Base-by-base conservation (phyloP, 2,888 invertebrate species). In the Epicampocera succincta region DNA sequence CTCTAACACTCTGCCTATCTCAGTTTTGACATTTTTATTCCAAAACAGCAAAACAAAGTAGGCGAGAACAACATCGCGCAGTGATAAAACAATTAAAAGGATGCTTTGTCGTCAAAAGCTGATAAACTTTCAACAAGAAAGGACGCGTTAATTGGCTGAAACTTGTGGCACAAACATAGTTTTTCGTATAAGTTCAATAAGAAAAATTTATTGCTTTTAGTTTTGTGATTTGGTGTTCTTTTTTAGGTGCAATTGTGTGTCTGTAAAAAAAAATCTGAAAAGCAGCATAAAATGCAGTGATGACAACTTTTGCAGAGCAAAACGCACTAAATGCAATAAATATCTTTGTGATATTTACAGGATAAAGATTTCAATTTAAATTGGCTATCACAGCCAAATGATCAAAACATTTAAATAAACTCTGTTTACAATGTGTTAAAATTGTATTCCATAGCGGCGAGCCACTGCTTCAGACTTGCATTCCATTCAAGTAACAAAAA, bases 11-110 rank as follows among this genome's bases (percentile, higher is more conserved):
- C 17, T 42, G 29, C 50, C 72, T 68, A 66, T 65, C 40, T 68
- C 69, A 54, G 40, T 72, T 77, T 76, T 79, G 83, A 83, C 83
- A 72, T 66, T 83, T 58, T 33, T 0, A n/a, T 5, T 33, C 46
- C 12, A 63, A 21, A 42, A 15, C 80, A 71, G 78, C 65, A 66
- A 58, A 33, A 33, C 33, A 33, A 74, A 83, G 75, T 68, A 25
- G 44, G 73, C 52, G 50, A 78, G 44, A 17, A 69, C 15, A 40
- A 33, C n/a, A n/a, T 72, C 76, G 76, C 80, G 76, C 71, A 74
- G 40, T 74, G 68, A 80, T 74, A 78, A 68, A 56, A 68, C 66
- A 44, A 25, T 5, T 44, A 38, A 25, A 79, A 68, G 78, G 72
- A 73, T 54, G 40, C 61, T 52, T 38, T 58, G 38, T 46, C 46